Percentiles rank a stretch among this genome's conserved stretches.
Evolutionary conservation across 2,113 vertebrate species (phyloP).

Genomic region (Apodemus speciosus): DNA sequence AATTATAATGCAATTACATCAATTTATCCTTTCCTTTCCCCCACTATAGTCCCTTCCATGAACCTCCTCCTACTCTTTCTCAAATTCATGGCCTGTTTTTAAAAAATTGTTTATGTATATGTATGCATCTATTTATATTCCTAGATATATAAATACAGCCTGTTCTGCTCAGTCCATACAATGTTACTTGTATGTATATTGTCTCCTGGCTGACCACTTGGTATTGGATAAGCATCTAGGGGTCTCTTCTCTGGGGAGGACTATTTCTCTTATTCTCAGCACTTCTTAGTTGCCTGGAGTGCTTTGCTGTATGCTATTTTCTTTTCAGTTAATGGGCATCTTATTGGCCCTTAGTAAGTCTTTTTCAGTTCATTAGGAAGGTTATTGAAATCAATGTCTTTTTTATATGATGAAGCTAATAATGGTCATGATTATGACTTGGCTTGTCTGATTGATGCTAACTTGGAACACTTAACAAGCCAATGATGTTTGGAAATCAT

Average conservation of each 20-base stretch:
- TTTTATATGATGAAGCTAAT: not conserved
- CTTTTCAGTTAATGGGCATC: no score
- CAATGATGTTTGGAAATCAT: constrained; percentile 25
- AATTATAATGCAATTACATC: not conserved
- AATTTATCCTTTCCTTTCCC: not conserved
- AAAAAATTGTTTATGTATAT: not conserved
- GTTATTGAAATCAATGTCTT: constrained; percentile 1
- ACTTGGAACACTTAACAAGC: constrained; percentile 4
- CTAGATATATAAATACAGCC: not conserved
- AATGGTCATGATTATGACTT: not conserved
- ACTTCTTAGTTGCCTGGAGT: not conserved
- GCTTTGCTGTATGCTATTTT: no score
- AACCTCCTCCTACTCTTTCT: not conserved
- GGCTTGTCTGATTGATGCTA: not conserved
- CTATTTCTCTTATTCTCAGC: not conserved
- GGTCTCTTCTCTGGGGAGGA: not conserved
- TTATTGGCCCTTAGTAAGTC: not conserved
- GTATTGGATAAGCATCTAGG: not conserved
- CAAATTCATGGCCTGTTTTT: not conserved
- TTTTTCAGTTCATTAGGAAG: not conserved
- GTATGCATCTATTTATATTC: not conserved
- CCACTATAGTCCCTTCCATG: no score
- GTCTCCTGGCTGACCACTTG: not conserved
- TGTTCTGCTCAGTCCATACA: not conserved
- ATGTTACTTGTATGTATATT: not conserved